A percentile compares a stretch with the other conserved stretches of the same genome.
phyloP scores from a whole-genome alignment of 2,113 vertebrate species.

The Laticauda laticaudata region DNA sequence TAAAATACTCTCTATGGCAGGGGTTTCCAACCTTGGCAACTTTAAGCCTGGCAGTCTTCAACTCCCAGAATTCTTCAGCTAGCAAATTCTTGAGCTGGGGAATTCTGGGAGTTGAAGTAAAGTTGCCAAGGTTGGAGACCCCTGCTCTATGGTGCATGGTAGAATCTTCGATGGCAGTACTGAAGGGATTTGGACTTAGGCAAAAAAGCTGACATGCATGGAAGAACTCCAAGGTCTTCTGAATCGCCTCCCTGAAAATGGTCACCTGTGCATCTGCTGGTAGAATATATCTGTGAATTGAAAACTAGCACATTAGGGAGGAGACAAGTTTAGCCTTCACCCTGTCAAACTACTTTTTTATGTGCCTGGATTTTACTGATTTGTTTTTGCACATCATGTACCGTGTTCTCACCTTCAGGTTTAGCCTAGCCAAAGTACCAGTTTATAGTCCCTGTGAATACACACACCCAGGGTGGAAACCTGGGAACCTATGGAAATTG shows the following conservation, averaged over 20 bases:
- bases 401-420: not conserved
- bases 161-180: too few species aligned
- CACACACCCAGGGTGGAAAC: not conserved
- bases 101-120: too few species aligned
- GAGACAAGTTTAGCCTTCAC: not conserved
- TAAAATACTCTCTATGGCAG: too few species aligned
- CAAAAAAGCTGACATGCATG: not conserved
- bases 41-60: too few species aligned
- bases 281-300: not conserved
- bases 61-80: too few species aligned
- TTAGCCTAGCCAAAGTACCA: not conserved
- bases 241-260: not conserved
- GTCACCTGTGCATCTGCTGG: not conserved
- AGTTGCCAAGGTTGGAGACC: too few species aligned
- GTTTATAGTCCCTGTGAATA: not conserved
- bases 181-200: not conserved
- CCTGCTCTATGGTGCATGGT: too few species aligned
- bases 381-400: not conserved
- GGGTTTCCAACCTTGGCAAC: too few species aligned
- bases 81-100: too few species aligned
- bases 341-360: not conserved
- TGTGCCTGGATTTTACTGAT: not conserved
- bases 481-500: not conserved
- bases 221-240: not conserved
- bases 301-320: not conserved